Evolutionary conservation across 2,113 vertebrate species (phyloP).

Genomic region (Reinhardtius hippoglossoides): DNA sequence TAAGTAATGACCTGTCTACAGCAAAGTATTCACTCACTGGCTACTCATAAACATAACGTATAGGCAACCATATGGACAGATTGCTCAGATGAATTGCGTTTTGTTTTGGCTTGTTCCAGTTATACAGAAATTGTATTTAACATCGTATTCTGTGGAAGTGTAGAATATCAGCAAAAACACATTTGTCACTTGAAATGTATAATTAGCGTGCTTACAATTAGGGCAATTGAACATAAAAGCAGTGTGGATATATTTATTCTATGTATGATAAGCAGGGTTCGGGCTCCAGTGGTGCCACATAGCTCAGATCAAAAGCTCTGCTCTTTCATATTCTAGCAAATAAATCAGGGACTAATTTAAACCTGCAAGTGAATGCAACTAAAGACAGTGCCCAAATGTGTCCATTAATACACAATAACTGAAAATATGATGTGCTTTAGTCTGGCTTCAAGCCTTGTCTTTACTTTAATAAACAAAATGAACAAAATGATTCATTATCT

Average conservation of each 20-base stretch:
- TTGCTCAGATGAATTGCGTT: conserved; percentile 41
- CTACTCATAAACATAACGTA: conserved; percentile 69
- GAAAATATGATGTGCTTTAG: conserved; percentile 1
- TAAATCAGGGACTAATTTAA: background rate
- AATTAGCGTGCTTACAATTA: background rate
- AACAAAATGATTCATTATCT: background rate
- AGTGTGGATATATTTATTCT: too few species aligned
- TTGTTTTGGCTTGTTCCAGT: conserved; percentile 41
- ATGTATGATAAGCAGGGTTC: too few species aligned
- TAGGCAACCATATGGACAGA: conserved; percentile 52
- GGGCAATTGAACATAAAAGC: too few species aligned
- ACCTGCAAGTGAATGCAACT: background rate
- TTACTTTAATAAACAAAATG: conserved; percentile 3
- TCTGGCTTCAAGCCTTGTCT: background rate
- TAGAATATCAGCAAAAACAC: conserved; percentile 1
- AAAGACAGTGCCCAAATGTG: background rate
- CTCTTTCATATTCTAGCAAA: background rate
- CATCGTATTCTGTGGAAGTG: conserved; percentile 2
- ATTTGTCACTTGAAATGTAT: conserved; percentile 2
- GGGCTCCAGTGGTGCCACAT: background rate
- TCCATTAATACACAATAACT: background rate
- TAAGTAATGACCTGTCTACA: conserved; percentile 80
- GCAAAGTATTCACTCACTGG: conserved; percentile 69
- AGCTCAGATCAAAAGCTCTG: background rate
- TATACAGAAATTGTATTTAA: conserved; percentile 23